Conservation (phyloP, 2,888 invertebrate genomes). For the Heliconius hortense region DNA sequence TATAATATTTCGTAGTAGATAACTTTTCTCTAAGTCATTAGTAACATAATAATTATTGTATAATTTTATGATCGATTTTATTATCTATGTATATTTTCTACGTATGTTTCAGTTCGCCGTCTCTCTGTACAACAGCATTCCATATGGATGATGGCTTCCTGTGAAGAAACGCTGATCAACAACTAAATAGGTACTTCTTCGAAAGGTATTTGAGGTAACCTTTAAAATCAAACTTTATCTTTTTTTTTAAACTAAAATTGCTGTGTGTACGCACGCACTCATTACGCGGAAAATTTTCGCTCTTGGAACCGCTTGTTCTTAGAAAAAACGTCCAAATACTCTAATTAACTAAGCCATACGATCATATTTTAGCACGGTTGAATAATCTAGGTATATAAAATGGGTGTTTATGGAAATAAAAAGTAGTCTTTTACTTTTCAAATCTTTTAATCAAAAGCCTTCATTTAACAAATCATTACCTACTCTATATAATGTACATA, state of each 20-base stretch:
- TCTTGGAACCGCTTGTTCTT: too few relatives aligned
- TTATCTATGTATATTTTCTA: background rate
- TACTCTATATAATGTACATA: background rate
- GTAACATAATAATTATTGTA: background rate
- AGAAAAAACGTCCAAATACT: too few relatives aligned
- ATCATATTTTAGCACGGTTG: too few relatives aligned
- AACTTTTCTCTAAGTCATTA: background rate
- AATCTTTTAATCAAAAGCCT: background rate
- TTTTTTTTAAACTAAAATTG: too few relatives aligned
- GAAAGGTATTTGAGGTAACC: background rate
- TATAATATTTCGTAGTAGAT: too few relatives aligned
- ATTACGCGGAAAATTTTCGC: too few relatives aligned
- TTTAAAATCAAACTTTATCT: too few relatives aligned
- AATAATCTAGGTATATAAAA: background rate
- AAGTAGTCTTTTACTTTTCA: background rate
- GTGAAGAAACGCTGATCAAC: background rate
- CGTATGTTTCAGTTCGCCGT: background rate
- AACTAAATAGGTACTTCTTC: background rate
- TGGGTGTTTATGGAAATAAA: background rate
- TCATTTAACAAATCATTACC: background rate
- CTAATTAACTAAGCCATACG: too few relatives aligned
- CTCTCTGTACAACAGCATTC: background rate
- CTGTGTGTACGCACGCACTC: too few relatives aligned
- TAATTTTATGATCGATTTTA: background rate
- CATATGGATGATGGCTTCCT: background rate